Conservation (phyloP, 2,113 vertebrate genomes). For the Alethe castanea region DNA sequence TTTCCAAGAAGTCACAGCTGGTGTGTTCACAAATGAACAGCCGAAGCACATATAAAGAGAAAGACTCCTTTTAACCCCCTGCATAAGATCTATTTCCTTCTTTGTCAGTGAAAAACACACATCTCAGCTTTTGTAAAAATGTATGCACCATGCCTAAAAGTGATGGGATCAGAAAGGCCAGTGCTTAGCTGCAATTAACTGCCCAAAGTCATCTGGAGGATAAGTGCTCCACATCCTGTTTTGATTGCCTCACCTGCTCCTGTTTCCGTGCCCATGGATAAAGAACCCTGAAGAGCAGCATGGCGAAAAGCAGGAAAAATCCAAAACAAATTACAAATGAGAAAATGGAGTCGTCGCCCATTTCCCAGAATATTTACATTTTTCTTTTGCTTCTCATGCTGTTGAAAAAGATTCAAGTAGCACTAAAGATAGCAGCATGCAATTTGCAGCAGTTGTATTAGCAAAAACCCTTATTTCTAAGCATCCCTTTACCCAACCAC, state of each 20-base stretch:
- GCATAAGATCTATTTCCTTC: background rate
- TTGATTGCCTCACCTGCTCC: background rate
- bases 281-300: background rate
- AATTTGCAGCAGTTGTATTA: background rate
- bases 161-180: background rate
- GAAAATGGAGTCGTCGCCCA: background rate
- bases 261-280: background rate
- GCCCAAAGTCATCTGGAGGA: background rate
- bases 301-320: background rate
- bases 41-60: background rate
- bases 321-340: background rate
- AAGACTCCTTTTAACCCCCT: background rate
- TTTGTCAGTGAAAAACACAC: background rate
- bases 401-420: background rate
- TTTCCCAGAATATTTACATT: background rate
- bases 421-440: background rate
- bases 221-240: background rate
- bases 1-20: background rate
- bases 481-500: background rate
- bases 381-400: background rate
- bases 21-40: background rate
- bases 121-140: background rate
- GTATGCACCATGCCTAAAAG: background rate
- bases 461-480: background rate
- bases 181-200: background rate